Conservation (phyloP, 2,113 vertebrate genomes). For the Cynocephalus volans region DNA sequence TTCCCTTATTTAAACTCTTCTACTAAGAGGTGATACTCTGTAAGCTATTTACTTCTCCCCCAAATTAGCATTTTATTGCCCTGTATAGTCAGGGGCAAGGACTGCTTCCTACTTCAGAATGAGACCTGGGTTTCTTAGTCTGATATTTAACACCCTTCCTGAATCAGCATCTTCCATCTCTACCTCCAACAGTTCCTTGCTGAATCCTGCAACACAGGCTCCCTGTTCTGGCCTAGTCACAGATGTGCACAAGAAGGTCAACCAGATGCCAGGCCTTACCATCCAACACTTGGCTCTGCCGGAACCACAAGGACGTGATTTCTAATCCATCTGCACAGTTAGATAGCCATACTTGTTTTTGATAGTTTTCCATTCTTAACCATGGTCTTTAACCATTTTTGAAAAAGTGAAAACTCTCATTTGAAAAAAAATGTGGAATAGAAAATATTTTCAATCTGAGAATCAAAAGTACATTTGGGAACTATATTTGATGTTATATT, state of each 20-base stretch:
- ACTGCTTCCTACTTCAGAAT: not conserved
- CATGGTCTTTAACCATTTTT: not conserved
- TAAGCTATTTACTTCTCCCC: not conserved
- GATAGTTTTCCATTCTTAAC: not conserved
- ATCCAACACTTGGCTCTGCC: not conserved
- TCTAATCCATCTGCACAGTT: not conserved
- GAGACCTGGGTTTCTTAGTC: not conserved
- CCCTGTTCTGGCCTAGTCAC: not conserved
- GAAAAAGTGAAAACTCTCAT: not conserved
- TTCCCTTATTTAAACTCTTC: not conserved
- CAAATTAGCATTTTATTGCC: not conserved
- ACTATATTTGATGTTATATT: not conserved
- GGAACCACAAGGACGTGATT: not conserved
- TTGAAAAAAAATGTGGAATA: not conserved
- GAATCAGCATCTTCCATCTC: not conserved
- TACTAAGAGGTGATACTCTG: not conserved
- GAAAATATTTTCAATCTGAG: slow-evolving; percentile 8
- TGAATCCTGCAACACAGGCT: not conserved
- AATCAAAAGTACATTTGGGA: slow-evolving; percentile 29
- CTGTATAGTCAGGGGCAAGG: not conserved
- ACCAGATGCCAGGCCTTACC: not conserved
- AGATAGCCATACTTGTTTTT: not conserved
- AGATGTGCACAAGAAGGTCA: not conserved
- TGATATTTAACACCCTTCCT: not conserved
- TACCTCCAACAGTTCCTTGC: not conserved